Percentiles rank a stretch among this genome's conserved stretches.
Conservation (phyloP, 2,888 invertebrate species). For the Ganaspis brasiliensis region DNA sequence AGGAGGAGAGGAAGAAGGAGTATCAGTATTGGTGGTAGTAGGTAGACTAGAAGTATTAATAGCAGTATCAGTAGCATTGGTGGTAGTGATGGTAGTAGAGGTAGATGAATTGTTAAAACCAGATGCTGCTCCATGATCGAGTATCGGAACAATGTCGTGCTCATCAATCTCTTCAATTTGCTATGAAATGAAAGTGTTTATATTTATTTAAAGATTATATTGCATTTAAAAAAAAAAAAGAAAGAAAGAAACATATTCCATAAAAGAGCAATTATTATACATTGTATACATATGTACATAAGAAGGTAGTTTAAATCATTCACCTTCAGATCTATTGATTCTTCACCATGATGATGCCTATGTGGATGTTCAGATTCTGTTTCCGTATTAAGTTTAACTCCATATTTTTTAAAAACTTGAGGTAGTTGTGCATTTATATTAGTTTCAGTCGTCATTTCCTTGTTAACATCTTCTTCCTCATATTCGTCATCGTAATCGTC, state of each 20-base stretch:
- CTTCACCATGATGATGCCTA: constrained; percentile 80
- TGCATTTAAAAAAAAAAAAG: neutral
- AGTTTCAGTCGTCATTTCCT: constrained; percentile 77
- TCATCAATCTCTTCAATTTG: constrained; percentile 68
- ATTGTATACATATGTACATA: neutral
- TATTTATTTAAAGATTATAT: neutral
- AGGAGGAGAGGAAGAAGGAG: neutral
- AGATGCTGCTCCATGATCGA: constrained; percentile 63
- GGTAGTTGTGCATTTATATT: constrained; percentile 60
- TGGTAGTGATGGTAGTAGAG: constrained; percentile 45
- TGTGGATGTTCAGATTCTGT: constrained; percentile 75
- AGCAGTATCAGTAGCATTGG: constrained; percentile 51
- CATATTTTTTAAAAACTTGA: constrained; percentile 53
- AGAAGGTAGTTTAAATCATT: too few species aligned
- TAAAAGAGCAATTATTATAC: too few species aligned
- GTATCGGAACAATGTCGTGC: constrained; percentile 66
- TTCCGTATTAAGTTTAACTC: constrained; percentile 58
- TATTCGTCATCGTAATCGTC: constrained; percentile 79
- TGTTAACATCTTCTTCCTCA: constrained; percentile 71
- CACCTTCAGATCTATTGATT: constrained; percentile 64
- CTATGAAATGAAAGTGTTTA: constrained; percentile 34
- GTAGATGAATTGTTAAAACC: constrained; percentile 58
- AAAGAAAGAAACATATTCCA: neutral
- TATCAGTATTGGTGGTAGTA: constrained; percentile 50
- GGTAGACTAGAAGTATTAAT: constrained; percentile 50